A percentile compares a stretch with the other conserved stretches of the same genome.
Conservation (phyloP, 2,888 invertebrate genomes). For the Pyrrhosoma nymphula region DNA sequence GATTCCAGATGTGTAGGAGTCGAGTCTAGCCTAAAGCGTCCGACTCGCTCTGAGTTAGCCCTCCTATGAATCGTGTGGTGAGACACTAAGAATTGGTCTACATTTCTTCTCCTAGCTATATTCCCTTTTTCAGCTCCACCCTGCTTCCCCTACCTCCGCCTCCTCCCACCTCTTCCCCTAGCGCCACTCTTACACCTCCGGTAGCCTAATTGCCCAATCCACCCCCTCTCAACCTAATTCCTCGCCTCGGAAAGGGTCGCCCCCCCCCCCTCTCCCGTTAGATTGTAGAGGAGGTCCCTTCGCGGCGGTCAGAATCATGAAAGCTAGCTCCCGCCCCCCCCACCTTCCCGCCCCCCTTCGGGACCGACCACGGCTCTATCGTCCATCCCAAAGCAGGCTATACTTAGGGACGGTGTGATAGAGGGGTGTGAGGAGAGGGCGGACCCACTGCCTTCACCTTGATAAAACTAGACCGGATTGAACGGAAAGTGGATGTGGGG, state of each 20-base stretch:
- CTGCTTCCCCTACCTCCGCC: neutral
- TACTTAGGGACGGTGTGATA: conserved; percentile 31
- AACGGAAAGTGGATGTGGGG: neutral
- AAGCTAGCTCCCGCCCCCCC: neutral
- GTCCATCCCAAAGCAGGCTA: neutral
- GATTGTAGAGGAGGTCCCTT: conserved; percentile 11
- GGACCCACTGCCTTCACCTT: neutral
- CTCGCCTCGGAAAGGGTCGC: neutral
- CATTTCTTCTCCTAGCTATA: neutral
- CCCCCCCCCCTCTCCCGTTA: neutral
- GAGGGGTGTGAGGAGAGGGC: neutral
- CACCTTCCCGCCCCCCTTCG: neutral
- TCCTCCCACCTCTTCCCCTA: neutral
- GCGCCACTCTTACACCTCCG: conserved; percentile 34
- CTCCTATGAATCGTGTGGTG: neutral
- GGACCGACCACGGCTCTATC: neutral
- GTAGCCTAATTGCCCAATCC: conserved; percentile 64
- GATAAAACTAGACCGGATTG: conserved; percentile 38
- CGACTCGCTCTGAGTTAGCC: too few relatives aligned
- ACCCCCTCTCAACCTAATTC: neutral
- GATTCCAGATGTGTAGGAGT: too few relatives aligned
- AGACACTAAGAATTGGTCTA: neutral
- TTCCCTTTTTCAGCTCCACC: neutral
- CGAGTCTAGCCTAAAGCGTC: too few relatives aligned
- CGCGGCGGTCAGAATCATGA: neutral